These are phyloP conservation scores for Masnerella sp. DNA, from an alignment of 2,888 invertebrate species.

Conservation along the genomic window DNA sequence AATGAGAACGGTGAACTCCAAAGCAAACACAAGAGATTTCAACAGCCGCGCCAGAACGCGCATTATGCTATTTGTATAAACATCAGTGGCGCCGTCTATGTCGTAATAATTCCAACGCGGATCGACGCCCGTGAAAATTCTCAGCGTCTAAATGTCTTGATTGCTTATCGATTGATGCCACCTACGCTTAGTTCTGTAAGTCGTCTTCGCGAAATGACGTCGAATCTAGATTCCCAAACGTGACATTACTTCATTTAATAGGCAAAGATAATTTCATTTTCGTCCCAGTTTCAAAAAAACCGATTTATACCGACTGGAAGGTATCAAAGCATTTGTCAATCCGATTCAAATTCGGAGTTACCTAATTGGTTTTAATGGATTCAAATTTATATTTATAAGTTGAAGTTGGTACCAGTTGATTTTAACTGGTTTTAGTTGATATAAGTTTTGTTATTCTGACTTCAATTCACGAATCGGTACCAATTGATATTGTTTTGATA, in stretches of 20 bases:
- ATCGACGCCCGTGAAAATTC: conserved; percentile 28
- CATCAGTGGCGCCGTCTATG: conserved; percentile 50
- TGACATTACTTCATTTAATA: conserved; percentile 59
- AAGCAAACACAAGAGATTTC: conserved; percentile 46
- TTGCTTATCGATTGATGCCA: conserved; percentile 42
- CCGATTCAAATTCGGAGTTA: too few species aligned
- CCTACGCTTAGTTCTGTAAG: conserved; percentile 39
- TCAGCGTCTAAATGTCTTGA: conserved; percentile 35
- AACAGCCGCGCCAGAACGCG: conserved; percentile 41
- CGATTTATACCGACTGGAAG: too few species aligned
- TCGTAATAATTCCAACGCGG: conserved; percentile 29
- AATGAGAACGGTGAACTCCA: conserved; percentile 33
- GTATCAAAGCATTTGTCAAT: too few species aligned
- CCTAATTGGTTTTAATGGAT: too few species aligned
- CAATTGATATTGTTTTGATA: too few species aligned
- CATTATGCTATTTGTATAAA: conserved; percentile 53
- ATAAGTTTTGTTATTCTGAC: too few species aligned
- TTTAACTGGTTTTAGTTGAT: too few species aligned
- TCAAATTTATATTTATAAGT: too few species aligned
- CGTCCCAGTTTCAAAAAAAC: not conserved
- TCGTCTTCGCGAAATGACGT: conserved; percentile 33
- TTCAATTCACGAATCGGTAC: too few species aligned
- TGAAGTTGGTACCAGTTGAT: too few species aligned
- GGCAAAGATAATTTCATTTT: conserved; percentile 35
- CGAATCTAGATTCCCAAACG: conserved; percentile 63